phyloP scores from a whole-genome alignment of 2,888 invertebrate species.

The Stenoptilia bipunctidactyla region DNA sequence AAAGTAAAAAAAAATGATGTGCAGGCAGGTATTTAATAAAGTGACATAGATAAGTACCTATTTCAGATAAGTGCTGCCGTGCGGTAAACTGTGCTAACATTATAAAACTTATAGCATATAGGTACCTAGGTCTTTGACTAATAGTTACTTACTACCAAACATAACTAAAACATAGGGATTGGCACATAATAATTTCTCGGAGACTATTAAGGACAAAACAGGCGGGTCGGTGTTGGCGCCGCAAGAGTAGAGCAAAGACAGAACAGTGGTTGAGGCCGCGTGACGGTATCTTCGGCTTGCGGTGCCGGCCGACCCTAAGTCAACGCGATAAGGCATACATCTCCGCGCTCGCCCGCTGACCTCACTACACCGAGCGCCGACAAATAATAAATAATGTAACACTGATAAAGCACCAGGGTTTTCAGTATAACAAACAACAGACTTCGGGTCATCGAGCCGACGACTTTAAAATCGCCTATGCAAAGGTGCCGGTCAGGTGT shows the following conservation, averaged over 20 bases:
- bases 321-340: constrained; percentile 57
- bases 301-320: constrained; percentile 42
- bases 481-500: not conserved
- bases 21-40: no score
- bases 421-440: constrained; percentile 48
- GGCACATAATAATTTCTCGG: no score
- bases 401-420: constrained; percentile 64
- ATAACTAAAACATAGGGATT: no score
- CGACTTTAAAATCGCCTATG: constrained; percentile 12
- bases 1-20: no score
- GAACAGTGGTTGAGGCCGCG: constrained; percentile 48
- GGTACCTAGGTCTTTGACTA: no score
- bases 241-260: constrained; percentile 60
- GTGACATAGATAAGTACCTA: no score
- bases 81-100: no score
- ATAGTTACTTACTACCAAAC: no score
- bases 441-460: constrained; percentile 37
- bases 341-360: constrained; percentile 54
- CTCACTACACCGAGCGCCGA: constrained; percentile 47
- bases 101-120: no score
- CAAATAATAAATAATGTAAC: constrained; percentile 69
- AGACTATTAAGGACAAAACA: not conserved
- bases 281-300: constrained; percentile 30
- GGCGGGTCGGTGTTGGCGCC: constrained; percentile 33
- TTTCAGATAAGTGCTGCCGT: no score